Conservation (phyloP, 2,113 vertebrate genomes). For the Sceloporus tristichus region DNA sequence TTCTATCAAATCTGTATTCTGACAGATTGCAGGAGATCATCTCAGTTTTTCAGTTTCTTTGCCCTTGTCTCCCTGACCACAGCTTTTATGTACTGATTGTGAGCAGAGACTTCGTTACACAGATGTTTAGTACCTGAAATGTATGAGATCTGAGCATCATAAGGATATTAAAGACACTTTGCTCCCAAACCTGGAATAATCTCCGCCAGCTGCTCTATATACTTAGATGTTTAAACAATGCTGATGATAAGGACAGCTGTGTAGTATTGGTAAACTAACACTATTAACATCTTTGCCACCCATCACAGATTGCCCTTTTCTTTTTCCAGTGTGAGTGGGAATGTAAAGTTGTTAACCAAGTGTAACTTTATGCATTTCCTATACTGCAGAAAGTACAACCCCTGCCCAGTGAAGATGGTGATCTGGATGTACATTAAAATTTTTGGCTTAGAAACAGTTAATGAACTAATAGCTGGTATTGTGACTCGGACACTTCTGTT, state of each 20-base stretch:
- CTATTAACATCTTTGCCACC: background rate
- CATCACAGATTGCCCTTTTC: background rate
- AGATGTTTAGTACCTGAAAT: background rate
- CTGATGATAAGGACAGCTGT: background rate
- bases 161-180: background rate
- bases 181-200: background rate
- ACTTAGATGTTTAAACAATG: background rate
- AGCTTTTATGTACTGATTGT: no score
- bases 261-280: background rate
- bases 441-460: slow-evolving; percentile 16
- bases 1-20: background rate
- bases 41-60: background rate
- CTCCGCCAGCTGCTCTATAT: background rate
- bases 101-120: background rate
- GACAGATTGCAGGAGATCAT: background rate
- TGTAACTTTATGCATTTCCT: background rate
- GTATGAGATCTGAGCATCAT: background rate
- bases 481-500: background rate
- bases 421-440: background rate
- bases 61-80: background rate
- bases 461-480: slow-evolving; percentile 5
- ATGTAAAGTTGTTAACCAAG: background rate
- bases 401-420: background rate
- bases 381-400: background rate
- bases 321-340: background rate